Evolutionary conservation across 1,140 invertebrate genomes (phyloP), one percentile per base, ranked within the genome.

Genomic region (Phenacoccus solenopsis): DNA sequence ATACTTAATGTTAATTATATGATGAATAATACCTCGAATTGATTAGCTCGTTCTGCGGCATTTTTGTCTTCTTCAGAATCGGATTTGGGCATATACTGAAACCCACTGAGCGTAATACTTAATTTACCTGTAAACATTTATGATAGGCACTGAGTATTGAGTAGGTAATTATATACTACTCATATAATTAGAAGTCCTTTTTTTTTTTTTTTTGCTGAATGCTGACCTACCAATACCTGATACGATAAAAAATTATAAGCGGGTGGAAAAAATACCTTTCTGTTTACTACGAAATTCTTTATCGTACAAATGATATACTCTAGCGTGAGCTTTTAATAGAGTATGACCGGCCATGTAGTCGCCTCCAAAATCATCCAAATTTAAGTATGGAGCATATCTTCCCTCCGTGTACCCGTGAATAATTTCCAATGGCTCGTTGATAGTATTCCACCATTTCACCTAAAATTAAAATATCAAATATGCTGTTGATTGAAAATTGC

Each of bases 391-490:
- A 22, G 75, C 77, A 20, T 76, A 78, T 2, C 49, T 49, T 13
- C 74, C 72, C 3, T 75, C 74, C 9, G 84, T 83, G 75, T 89
- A 89, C 12, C 85, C 85, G 67, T 84, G 77, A 72, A 86, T 87
- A 3, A 85, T 82, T 71, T 86, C 83, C 79, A 84, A 84, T 3
- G 87, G 87, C 76, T 90, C 87, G 76, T 90, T 90, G 71, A 90
- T 84, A 0, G 88, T 90, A 1, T 85, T 83, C 86, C 88, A 90
- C 70, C 76, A 75, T 76, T 83, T 83, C 3, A 81, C 77, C 78
- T 80, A 25, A 67, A 57, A 10, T 27, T 67, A 22, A 67, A 13
- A 25, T 24, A 24, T n/a, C 12, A 67, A 27, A 67, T 25, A 38
- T 13, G 35, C 20, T 24, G 25, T 67, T 22, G 57, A 64, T 67